Evolutionary conservation across 2,797 vertebrate genomes (phyloP).

Genomic region (Tangara arthus): DNA sequence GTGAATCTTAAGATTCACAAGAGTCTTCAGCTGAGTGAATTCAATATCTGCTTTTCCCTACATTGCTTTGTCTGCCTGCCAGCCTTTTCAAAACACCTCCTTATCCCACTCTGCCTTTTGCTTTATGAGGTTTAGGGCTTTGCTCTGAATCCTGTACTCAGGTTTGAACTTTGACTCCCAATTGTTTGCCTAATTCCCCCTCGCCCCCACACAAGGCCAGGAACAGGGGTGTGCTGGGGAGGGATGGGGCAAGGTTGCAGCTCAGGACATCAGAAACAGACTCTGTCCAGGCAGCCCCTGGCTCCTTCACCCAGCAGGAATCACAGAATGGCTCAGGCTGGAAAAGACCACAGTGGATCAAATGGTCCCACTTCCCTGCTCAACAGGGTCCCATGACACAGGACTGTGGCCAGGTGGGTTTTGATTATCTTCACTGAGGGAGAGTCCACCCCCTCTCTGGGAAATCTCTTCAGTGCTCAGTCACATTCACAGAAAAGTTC

Average conservation of each 20-base stretch:
- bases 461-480: neutral
- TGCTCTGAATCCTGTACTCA: neutral
- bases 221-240: neutral
- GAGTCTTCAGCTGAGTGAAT: fast-evolving
- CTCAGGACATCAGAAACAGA: neutral
- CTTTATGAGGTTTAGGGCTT: neutral
- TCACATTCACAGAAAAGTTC: neutral
- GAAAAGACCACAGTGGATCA: neutral
- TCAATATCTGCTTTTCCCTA: neutral
- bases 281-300: neutral
- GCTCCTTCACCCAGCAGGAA: neutral
- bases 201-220: fast-evolving
- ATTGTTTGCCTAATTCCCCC: neutral
- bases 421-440: neutral
- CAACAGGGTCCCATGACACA: neutral
- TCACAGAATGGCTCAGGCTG: neutral
- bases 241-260: no score
- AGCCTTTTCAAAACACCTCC: neutral
- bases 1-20: neutral
- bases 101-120: neutral
- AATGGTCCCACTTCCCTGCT: neutral
- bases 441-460: neutral
- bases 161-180: neutral
- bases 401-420: neutral
- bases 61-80: neutral